Evolutionary conservation across 1,140 invertebrate genomes (phyloP), one percentile per base, ranked within the genome.

Genomic region (Lordiphosa clarofinis): DNA sequence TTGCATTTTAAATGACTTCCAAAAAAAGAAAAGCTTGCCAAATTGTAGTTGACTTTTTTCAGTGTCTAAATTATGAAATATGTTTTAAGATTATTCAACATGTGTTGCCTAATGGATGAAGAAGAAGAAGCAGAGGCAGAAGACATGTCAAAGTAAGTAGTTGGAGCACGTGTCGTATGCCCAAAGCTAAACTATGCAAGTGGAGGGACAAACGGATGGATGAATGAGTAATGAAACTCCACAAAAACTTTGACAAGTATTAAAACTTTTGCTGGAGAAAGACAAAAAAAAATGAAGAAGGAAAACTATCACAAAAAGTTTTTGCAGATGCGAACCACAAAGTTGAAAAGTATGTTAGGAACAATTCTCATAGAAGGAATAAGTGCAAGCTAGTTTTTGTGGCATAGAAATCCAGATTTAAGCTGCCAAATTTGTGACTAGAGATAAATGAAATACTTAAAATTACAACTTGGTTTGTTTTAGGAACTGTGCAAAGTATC

Each of bases 181-280:
- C 55, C 24, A 42, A 46, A 52, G 64, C 42, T 43, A 48, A 64
- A 67, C 46, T 42, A 21, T 19, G 33, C 31, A 42, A 19, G 8
- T 24, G 10, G 6, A 38, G 19, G 11, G 24, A 39, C 39, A 35
- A 24, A 53, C 13, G 39, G n/a, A 28, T 13, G 31, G 40, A 11
- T 60, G 64, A 55, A 68, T 67, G 55, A 68, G 64, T 68, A 67
- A 68, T 68, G 64, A 67, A 67, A 68, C 63, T 68, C 64, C 64
- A 68, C 63, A 67, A 68, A 64, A 68, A 68, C 64, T 68, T 68
- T 59, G 55, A 67, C 63, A 68, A 67, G 54, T 67, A 64, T 64
- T 47, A 46, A 63, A 67, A 67, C 46, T 67, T 67, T 67, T 48
- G 43, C 33, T 36, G 35, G 24, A 36, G 37, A 28, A 28, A 19